Evolutionary conservation across 1,140 invertebrate genomes (phyloP).

Genomic region (Trypoxylus dichotomus): DNA sequence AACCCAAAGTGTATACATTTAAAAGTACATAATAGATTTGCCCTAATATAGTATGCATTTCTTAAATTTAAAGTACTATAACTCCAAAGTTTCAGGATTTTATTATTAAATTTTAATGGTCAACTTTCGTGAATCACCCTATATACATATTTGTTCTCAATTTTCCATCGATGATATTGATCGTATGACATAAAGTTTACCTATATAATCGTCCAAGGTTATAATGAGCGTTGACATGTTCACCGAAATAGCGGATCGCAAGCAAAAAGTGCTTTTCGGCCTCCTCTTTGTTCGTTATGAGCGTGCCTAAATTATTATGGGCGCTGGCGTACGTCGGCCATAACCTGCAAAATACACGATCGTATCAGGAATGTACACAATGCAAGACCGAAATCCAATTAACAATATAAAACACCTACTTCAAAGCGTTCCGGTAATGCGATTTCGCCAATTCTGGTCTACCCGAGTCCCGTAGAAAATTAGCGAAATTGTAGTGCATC

Average conservation of each 20-base stretch:
- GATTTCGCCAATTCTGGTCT: slow-evolving; percentile 69
- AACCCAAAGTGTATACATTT: too few species aligned
- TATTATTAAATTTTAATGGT: too few species aligned
- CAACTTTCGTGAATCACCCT: too few species aligned
- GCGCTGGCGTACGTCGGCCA: slow-evolving; percentile 87
- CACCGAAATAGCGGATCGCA: slow-evolving; percentile 72
- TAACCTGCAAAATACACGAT: slow-evolving; percentile 60
- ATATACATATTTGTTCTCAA: too few species aligned
- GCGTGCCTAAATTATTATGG: slow-evolving; percentile 85
- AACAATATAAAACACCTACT: slow-evolving; percentile 60
- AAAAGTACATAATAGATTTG: too few species aligned
- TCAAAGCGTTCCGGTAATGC: slow-evolving; percentile 80
- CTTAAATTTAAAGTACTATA: too few species aligned
- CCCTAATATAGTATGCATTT: too few species aligned
- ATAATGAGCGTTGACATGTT: slow-evolving; percentile 82
- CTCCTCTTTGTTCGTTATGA: slow-evolving; percentile 66
- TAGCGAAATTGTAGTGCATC: slow-evolving; percentile 90
- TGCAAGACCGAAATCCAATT: slow-evolving; percentile 16
- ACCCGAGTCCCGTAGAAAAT: slow-evolving; percentile 77
- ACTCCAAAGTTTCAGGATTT: too few species aligned
- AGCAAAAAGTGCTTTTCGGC: slow-evolving; percentile 77
- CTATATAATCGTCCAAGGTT: slow-evolving; percentile 72
- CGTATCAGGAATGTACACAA: background rate
- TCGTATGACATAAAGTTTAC: background rate
- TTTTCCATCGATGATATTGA: too few species aligned